Percentiles rank a stretch among this genome's conserved stretches.
Conservation (phyloP, 2,888 invertebrate species). For the Merodon equestris region DNA sequence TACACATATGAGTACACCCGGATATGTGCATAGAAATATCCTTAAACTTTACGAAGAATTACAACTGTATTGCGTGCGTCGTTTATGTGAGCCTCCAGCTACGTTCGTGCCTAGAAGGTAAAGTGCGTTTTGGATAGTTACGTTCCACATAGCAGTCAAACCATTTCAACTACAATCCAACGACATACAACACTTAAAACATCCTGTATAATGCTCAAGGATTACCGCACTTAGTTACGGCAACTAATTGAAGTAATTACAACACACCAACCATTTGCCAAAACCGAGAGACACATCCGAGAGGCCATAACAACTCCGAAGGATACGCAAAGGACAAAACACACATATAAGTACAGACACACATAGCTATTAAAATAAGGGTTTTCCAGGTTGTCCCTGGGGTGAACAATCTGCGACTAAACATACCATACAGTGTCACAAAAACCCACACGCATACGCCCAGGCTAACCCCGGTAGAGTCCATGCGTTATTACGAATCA, state of each 20-base stretch:
- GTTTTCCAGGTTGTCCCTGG: slow-evolving; percentile 51
- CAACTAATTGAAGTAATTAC: slow-evolving; percentile 69
- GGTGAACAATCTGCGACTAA: slow-evolving; percentile 31
- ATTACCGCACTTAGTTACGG: slow-evolving; percentile 69
- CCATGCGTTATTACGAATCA: background rate
- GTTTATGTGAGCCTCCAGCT: too few relatives aligned
- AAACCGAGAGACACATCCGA: slow-evolving; percentile 65
- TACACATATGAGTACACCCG: too few relatives aligned
- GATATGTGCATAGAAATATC: slow-evolving; percentile 1
- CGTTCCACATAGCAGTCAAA: slow-evolving; percentile 13
- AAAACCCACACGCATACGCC: slow-evolving; percentile 1
- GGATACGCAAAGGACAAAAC: slow-evolving; percentile 32
- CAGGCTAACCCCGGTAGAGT: background rate
- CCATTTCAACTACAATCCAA: background rate
- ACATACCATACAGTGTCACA: too few relatives aligned
- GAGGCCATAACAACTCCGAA: slow-evolving; percentile 46
- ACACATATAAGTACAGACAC: slow-evolving; percentile 20
- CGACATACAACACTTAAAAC: slow-evolving; percentile 33
- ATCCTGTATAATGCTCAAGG: slow-evolving; percentile 63
- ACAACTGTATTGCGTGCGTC: slow-evolving; percentile 30
- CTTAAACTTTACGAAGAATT: slow-evolving; percentile 19
- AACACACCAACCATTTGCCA: slow-evolving; percentile 66
- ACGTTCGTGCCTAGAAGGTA: slow-evolving; percentile 3
- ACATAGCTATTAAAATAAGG: slow-evolving; percentile 62
- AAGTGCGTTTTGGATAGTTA: slow-evolving; percentile 61